Evolutionary conservation across 2,888 invertebrate species (phyloP).

Genomic region (Miltochrista miniata): DNA sequence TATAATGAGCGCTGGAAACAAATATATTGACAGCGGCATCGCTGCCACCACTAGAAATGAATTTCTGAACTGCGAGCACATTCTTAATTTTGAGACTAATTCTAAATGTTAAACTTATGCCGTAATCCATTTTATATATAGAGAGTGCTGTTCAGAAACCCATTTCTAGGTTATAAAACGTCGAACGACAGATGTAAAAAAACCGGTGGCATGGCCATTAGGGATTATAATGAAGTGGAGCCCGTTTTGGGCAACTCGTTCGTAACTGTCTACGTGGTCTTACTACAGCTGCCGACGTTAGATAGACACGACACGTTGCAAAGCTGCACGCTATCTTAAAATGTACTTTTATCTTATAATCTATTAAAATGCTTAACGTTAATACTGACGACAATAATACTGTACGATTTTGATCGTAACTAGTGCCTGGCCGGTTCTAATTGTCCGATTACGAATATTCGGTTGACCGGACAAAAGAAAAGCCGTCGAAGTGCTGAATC

Average conservation of each 20-base stretch:
- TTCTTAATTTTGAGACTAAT: slow-evolving; percentile 33
- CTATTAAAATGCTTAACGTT: slow-evolving; percentile 40
- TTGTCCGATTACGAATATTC: slow-evolving; percentile 20
- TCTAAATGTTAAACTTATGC: slow-evolving; percentile 27
- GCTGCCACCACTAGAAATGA: slow-evolving; percentile 41
- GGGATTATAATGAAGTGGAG: slow-evolving; percentile 32
- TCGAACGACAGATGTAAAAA: slow-evolving; percentile 30
- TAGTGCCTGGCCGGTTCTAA: slow-evolving; percentile 40
- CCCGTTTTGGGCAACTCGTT: slow-evolving; percentile 19
- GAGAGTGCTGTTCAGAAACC: slow-evolving; percentile 49
- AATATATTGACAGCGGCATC: slow-evolving; percentile 43
- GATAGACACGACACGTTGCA: slow-evolving; percentile 48
- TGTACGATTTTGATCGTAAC: slow-evolving; percentile 48
- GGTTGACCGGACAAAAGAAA: slow-evolving; percentile 22
- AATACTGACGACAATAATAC: slow-evolving; percentile 52
- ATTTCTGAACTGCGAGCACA: slow-evolving; percentile 47
- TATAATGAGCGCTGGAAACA: slow-evolving; percentile 18
- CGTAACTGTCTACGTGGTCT: slow-evolving; percentile 16
- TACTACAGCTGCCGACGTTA: slow-evolving; percentile 39
- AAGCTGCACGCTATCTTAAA: slow-evolving; percentile 52
- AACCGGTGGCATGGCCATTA: slow-evolving; percentile 43
- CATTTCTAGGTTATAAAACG: slow-evolving; percentile 36
- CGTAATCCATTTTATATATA: slow-evolving; percentile 23
- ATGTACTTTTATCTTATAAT: slow-evolving; percentile 43
- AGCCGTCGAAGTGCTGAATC: slow-evolving; percentile 26